Percentiles rank a stretch among this genome's conserved stretches.
These are phyloP conservation scores for Anoplolepis gracilipes DNA, from an alignment of 1,140 invertebrate genomes.

Conservation along the genomic window DNA sequence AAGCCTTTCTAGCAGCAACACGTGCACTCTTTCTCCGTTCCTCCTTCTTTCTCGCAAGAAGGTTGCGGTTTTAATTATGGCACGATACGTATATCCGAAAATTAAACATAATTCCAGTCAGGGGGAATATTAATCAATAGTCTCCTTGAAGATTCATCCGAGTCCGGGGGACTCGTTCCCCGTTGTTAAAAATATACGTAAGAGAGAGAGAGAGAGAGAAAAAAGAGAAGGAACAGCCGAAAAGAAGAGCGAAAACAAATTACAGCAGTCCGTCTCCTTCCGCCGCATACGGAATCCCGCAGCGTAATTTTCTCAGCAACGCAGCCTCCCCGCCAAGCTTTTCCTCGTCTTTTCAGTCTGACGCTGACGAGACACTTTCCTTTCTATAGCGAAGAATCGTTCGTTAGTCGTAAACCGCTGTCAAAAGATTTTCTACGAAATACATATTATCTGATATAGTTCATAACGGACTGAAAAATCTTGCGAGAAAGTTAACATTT, in stretches of 20 bases:
- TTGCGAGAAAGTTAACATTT: slow-evolving; percentile 42
- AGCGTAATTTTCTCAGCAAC: slow-evolving; percentile 76
- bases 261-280: slow-evolving; percentile 67
- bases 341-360: slow-evolving; percentile 73
- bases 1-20: neutral
- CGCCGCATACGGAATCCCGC: slow-evolving; percentile 22
- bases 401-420: slow-evolving; percentile 74
- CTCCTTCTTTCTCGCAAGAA: neutral
- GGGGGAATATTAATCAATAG: slow-evolving; percentile 55
- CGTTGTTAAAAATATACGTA: slow-evolving; percentile 37
- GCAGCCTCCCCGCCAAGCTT: slow-evolving; percentile 70
- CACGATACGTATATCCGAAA: neutral
- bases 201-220: slow-evolving; percentile 17
- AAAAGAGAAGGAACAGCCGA: slow-evolving; percentile 54
- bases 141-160: slow-evolving; percentile 53
- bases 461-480: slow-evolving; percentile 32
- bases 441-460: slow-evolving; percentile 58
- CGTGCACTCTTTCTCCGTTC: neutral
- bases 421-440: slow-evolving; percentile 67
- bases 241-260: slow-evolving; percentile 78
- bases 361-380: slow-evolving; percentile 79
- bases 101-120: slow-evolving; percentile 34
- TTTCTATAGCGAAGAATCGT: slow-evolving; percentile 80
- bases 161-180: neutral
- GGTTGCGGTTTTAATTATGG: slow-evolving; percentile 22